Conservation (phyloP, 53 echinoderm and acorn worm species). For the Patiria pectinifera region DNA sequence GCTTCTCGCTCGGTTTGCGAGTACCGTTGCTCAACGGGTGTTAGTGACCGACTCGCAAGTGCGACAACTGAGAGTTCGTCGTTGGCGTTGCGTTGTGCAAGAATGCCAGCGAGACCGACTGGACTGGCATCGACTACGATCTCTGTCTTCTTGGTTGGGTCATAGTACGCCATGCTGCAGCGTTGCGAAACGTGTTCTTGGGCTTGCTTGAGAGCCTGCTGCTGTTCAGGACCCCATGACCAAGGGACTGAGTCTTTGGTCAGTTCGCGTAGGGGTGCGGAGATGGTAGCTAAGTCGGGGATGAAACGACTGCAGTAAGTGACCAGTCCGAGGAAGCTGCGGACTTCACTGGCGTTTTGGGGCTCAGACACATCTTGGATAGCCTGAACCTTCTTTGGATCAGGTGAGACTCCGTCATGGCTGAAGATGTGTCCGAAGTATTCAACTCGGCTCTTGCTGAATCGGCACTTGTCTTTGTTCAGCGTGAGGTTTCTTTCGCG, state of each 20-base stretch:
- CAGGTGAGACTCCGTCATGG: conserved; percentile 43
- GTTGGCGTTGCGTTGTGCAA: too few relatives aligned
- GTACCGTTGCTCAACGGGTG: too few relatives aligned
- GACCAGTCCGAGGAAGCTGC: conserved; percentile 67
- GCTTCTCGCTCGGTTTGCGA: too few relatives aligned
- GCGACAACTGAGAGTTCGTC: too few relatives aligned
- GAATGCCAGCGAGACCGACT: too few relatives aligned
- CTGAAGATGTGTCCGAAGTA: conserved; percentile 75
- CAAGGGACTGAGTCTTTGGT: not conserved
- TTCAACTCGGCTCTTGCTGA: conserved; percentile 32
- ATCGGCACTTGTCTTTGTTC: conserved; percentile 66
- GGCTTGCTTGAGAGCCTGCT: conserved; percentile 17
- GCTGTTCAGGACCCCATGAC: conserved; percentile 43
- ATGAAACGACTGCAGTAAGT: too few relatives aligned
- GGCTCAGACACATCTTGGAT: conserved; percentile 43
- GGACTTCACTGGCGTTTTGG: conserved; percentile 21
- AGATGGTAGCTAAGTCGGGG: conserved; percentile 44
- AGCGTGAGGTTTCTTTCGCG: conserved; percentile 68
- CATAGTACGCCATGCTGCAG: conserved; percentile 64
- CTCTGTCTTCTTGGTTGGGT: conserved; percentile 61
- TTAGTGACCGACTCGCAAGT: too few relatives aligned
- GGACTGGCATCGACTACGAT: conserved; percentile 56
- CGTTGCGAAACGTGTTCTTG: conserved; percentile 23
- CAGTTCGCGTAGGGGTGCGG: too few relatives aligned
- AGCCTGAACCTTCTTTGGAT: conserved; percentile 43